Evolutionary conservation across 2,888 invertebrate species (phyloP), one percentile per base, ranked within the genome.

Genomic region (Apamea crenata): DNA sequence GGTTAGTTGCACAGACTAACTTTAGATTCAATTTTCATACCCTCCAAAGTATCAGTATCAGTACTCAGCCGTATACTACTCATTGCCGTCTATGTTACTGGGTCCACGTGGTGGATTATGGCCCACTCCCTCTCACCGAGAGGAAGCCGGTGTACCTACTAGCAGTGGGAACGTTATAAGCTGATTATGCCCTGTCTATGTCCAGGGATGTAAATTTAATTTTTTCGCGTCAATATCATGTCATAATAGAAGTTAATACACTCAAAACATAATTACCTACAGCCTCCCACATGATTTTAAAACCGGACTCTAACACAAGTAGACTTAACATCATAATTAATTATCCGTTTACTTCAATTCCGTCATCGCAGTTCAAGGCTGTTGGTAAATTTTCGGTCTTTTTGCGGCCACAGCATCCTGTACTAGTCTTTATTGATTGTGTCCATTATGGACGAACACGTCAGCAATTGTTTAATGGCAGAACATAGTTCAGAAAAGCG

Each of bases 281-380:
- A 70, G 50, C 66, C 84, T 16, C 84, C 78, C 72, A 84, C 84
- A 78, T 53, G 4, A 44, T 53, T 59, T 14, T 32, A 7, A 73
- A 84, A 78, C 78, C 84, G 84, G 82, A 74, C 29, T 84, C 71
- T 44, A 53, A 69, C 76, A 77, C 50, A 44, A 74, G 44, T 29
- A 70, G 47, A 73, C 72, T 66, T 69, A 65, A 73, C 36, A 68
- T 63, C 61, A 36, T 75, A 73, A 84, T 84, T 84, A 84, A 84
- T 84, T 78, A 84, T 84, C 84, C 69, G 72, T 81, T 75, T 61
- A 80, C 69, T 75, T 74, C 68, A 74, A 78, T 70, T 78, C 72
- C 84, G 84, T 82, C 84, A 84, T 78, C 82, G 68, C 40, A 76
- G 84, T 84, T 84, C 84, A 84, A 84, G 84, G 84, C 50, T 63